Percentiles rank a stretch among this genome's conserved stretches.
These are phyloP conservation scores for Teleogryllus occipitalis DNA, from an alignment of 1,140 invertebrate species.

Conservation along the genomic window DNA sequence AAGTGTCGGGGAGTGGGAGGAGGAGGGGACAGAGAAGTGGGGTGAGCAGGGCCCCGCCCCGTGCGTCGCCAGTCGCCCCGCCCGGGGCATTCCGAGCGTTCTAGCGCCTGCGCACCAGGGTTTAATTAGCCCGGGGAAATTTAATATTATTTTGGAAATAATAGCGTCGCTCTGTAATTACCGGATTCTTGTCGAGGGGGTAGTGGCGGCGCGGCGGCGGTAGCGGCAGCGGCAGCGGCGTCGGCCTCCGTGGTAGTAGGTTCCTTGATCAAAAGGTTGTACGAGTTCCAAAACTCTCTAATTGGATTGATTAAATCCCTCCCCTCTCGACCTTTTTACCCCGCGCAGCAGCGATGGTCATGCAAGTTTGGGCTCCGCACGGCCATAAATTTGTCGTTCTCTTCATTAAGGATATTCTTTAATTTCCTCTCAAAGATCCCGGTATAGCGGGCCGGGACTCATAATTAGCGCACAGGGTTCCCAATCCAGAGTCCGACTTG, in stretches of 20 bases:
- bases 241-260: neutral
- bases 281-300: constrained; percentile 4
- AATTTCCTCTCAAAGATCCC: neutral
- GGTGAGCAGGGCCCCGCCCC: too few relatives aligned
- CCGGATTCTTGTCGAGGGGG: neutral
- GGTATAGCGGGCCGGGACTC: neutral
- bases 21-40: too few relatives aligned
- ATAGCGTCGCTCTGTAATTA: constrained; percentile 4
- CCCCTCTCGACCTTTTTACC: neutral
- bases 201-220: neutral
- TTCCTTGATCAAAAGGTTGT: constrained; percentile 4
- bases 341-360: neutral
- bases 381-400: constrained; percentile 4
- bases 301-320: constrained; percentile 5
- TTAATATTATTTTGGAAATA: constrained; percentile 6
- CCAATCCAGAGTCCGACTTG: neutral
- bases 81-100: neutral
- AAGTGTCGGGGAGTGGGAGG: too few relatives aligned
- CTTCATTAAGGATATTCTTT: constrained; percentile 5
- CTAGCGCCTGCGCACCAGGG: neutral
- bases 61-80: neutral
- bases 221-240: too few relatives aligned
- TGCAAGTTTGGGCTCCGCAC: neutral
- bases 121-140: neutral
- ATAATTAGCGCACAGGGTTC: neutral